phyloP scores from a whole-genome alignment of 2,888 invertebrate species.

The Pyrochroa serraticornis region DNA sequence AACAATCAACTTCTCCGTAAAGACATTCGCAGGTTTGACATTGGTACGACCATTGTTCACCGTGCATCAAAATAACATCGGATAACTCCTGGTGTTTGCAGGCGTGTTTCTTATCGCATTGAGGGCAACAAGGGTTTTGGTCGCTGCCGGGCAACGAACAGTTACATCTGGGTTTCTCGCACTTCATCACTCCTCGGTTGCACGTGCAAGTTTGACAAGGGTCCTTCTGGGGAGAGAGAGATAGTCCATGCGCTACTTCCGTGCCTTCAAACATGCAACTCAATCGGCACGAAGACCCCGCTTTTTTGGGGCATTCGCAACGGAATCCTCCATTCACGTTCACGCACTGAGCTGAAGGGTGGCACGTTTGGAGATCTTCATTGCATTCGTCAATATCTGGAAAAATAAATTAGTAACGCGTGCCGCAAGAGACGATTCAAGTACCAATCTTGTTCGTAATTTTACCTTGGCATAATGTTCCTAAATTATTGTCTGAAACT shows the following conservation, averaged over 20 bases:
- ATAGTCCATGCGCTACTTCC: constrained; percentile 67
- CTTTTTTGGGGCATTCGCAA: constrained; percentile 70
- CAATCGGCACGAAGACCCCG: constrained; percentile 64
- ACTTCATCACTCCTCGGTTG: constrained; percentile 68
- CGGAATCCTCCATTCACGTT: constrained; percentile 81
- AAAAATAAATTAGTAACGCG: constrained; percentile 39
- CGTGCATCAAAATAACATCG: constrained; percentile 77
- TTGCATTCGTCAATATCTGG: constrained; percentile 85
- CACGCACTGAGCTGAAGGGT: constrained; percentile 76
- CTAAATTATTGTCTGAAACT: constrained; percentile 62
- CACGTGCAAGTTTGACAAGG: constrained; percentile 63
- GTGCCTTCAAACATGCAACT: constrained; percentile 78
- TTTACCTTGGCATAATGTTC: constrained; percentile 70
- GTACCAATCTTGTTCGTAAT: no score
- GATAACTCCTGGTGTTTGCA: constrained; percentile 77
- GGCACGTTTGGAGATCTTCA: constrained; percentile 79
- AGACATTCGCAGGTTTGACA: constrained; percentile 92
- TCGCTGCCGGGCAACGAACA: constrained; percentile 63
- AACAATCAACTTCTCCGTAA: constrained; percentile 88
- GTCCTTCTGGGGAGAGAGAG: constrained; percentile 56
- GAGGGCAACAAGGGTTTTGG: constrained; percentile 76
- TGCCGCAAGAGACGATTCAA: no score
- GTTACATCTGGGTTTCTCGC: constrained; percentile 72
- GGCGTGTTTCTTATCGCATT: constrained; percentile 75
- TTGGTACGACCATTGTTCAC: constrained; percentile 88